A percentile compares a stretch with the other conserved stretches of the same genome.
These are phyloP conservation scores for Nezara viridula DNA, from an alignment of 2,888 invertebrate species.

Conservation along the genomic window DNA sequence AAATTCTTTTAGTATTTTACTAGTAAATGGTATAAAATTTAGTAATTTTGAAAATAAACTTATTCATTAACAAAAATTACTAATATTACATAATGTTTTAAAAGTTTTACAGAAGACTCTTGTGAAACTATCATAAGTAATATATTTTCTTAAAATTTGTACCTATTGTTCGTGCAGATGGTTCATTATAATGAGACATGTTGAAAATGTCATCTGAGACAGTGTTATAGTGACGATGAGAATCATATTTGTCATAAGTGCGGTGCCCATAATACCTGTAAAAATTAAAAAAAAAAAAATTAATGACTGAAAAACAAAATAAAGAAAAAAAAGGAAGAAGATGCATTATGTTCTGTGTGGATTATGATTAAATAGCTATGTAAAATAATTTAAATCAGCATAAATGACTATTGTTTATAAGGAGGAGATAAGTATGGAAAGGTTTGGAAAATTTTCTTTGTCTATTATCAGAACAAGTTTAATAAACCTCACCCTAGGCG, in stretches of 20 bases:
- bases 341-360: neutral
- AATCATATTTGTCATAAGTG: neutral
- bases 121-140: neutral
- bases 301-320: neutral
- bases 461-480: too few species aligned
- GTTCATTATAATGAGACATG: conserved; percentile 80
- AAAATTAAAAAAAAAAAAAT: neutral
- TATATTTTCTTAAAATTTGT: neutral
- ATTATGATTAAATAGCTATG: neutral
- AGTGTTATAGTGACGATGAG: conserved; percentile 30
- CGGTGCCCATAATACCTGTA: conserved; percentile 14
- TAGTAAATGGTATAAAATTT: too few species aligned
- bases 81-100: neutral
- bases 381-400: neutral
- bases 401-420: neutral
- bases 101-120: neutral
- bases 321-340: neutral
- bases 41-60: too few species aligned
- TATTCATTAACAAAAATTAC: neutral
- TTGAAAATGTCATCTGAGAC: conserved; percentile 59
- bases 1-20: too few species aligned
- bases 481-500: too few species aligned
- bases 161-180: conserved; percentile 64
- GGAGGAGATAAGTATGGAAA: neutral
- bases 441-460: too few species aligned